Base-by-base conservation (phyloP, 2,113 vertebrate species). In the Paradisaea rubra region DNA sequence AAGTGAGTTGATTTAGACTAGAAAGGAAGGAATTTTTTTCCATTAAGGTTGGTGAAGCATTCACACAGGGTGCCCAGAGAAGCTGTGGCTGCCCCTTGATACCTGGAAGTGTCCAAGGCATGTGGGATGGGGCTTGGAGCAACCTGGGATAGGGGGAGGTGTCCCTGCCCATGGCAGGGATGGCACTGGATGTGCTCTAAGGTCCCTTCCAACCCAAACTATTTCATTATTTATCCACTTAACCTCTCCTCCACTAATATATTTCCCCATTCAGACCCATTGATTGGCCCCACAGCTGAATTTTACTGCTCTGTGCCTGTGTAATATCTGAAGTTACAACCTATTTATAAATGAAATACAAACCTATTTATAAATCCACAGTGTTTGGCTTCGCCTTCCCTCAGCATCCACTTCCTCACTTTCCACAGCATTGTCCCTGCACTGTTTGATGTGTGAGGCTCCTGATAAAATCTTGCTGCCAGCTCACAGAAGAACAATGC, bases 21-120 rank as follows among this genome's bases (percentile, higher is more conserved):
- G 41, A 44, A 64, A 81, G 24, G 63, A 52, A 45, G 44, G 57
- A 21, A 1, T 23, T 10, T 25, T 47, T 47, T 80, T n/a, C 53
- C 3, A 3, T 10, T 20, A 11, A 18, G 74, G 31, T 2, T 61
- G 41, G 19, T 0, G 0, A 44, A 2, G 15, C 22, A 0, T 14
- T 57, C 17, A 15, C 35, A 45, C 69, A 57, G 22, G 21, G 4
- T 72, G 44, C 8, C 42, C 59, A 65, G 44, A 50, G 86, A 0
- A 65, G 59, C 59, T 81, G 59, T 6, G 68, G 31, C 59, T 73
- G 37, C 33, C 37, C 28, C 53, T 59, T 53, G 33, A 45, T 60
- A 39, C 69, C 39, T 88, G 68, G 13, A 0, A 52, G 18, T 66
- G 61, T 0, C 45, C 61, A 25, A 45, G 53, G 39, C 68, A 52